Percentiles rank a stretch among this genome's conserved stretches.
Conservation (phyloP, 2,797 vertebrate species). For the Saxicola maurus region DNA sequence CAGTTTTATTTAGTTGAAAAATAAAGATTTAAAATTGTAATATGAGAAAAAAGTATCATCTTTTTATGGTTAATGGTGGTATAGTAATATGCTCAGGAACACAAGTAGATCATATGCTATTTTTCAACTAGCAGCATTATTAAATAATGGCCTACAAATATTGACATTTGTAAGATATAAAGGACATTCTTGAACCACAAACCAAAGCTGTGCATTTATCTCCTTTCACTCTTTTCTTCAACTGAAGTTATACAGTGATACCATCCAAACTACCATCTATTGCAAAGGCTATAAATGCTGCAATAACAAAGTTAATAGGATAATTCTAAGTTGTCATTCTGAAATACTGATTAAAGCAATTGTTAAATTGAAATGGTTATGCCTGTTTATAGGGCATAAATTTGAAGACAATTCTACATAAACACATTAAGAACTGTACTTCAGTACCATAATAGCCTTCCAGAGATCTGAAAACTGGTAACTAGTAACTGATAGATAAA, state of each 20-base stretch:
- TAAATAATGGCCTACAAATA: constrained; percentile 7
- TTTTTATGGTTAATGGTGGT: not conserved
- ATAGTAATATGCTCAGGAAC: not conserved
- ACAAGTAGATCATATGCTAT: not conserved
- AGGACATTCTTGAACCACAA: not conserved
- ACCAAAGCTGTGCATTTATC: not conserved
- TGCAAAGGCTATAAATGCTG: constrained; percentile 40
- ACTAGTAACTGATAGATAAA: not conserved
- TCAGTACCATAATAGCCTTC: not conserved
- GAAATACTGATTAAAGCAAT: constrained; percentile 64
- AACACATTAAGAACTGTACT: constrained; percentile 37
- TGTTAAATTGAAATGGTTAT: constrained; percentile 48
- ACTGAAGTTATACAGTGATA: not conserved
- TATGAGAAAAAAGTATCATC: not conserved
- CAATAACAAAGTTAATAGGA: constrained; percentile 58
- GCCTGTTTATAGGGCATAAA: constrained; percentile 34
- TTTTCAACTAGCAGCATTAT: not conserved
- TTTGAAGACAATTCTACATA: constrained; percentile 30
- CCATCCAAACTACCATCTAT: not conserved
- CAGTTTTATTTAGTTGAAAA: not conserved
- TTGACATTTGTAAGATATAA: not conserved
- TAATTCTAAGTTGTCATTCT: constrained; percentile 54
- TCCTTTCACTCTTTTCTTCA: not conserved
- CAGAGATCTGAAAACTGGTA: not conserved
- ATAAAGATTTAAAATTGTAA: not conserved